Percentiles rank a stretch among this genome's conserved stretches.
Evolutionary conservation across 2,113 vertebrate species (phyloP).

Genomic region (Echinops telfairi): DNA sequence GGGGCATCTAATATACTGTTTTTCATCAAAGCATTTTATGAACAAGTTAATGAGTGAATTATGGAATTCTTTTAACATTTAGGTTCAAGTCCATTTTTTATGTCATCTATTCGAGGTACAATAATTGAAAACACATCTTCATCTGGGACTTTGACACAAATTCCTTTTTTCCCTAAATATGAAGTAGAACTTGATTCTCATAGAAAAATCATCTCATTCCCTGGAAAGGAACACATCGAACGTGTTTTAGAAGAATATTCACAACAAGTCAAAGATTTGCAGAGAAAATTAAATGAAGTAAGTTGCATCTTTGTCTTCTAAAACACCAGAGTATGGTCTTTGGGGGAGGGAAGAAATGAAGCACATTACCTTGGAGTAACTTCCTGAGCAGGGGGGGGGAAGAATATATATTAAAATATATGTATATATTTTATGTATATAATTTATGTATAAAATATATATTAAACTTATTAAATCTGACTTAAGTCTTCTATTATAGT

Average conservation of each 20-base stretch:
- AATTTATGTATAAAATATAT: not conserved
- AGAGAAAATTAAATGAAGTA: slow-evolving; percentile 86
- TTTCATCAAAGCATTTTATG: slow-evolving; percentile 1
- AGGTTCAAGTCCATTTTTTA: slow-evolving; percentile 78
- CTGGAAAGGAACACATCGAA: slow-evolving; percentile 80
- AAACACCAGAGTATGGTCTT: not conserved
- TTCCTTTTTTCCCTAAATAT: slow-evolving; percentile 71
- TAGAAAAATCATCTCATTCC: slow-evolving; percentile 55
- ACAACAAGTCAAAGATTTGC: slow-evolving; percentile 83
- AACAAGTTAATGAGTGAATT: slow-evolving; percentile 2
- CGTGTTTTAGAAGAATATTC: slow-evolving; percentile 83
- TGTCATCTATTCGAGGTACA: slow-evolving; percentile 67
- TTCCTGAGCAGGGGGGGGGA: not conserved
- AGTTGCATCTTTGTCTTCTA: slow-evolving; percentile 66
- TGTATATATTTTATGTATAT: no score
- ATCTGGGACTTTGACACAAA: slow-evolving; percentile 50
- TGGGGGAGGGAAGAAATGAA: not conserved
- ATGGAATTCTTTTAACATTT: slow-evolving; percentile 59
- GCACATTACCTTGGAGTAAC: not conserved
- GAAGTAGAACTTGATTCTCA: slow-evolving; percentile 68
- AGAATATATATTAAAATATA: no score
- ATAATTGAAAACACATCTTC: slow-evolving; percentile 73
- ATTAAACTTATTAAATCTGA: slow-evolving; percentile 32
- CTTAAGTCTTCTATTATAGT: not conserved
- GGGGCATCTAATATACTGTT: not conserved